phyloP scores from a whole-genome alignment of 2,797 vertebrate genomes.

The Acanthopagrus latus region DNA sequence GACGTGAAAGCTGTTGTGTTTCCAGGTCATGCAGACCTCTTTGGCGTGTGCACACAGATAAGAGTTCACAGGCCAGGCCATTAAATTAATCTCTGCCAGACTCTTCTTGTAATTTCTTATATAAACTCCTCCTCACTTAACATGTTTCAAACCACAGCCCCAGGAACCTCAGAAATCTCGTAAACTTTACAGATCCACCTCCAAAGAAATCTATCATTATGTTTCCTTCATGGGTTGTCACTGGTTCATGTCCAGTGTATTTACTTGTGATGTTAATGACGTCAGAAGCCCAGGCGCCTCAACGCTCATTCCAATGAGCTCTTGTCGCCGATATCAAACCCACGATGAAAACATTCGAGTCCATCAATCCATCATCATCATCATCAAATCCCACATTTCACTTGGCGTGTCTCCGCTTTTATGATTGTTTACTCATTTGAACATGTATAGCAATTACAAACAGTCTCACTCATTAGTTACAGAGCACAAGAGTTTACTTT shows the following conservation, averaged over 20 bases:
- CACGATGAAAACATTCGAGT: slow-evolving; percentile 36
- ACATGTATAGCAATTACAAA: slow-evolving; percentile 37
- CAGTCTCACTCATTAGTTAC: slow-evolving; percentile 33
- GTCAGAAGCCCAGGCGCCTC: slow-evolving; percentile 42
- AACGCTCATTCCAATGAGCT: slow-evolving; percentile 24
- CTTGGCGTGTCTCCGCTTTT: slow-evolving; percentile 33
- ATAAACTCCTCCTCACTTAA: slow-evolving; percentile 44
- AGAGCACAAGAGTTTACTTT: slow-evolving; percentile 25
- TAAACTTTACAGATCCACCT: slow-evolving; percentile 29
- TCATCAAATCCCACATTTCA: slow-evolving; percentile 40
- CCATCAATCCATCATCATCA: slow-evolving; percentile 36
- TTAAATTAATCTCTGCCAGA: slow-evolving; percentile 41
- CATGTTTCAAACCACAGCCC: slow-evolving; percentile 42
- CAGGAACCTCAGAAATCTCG: slow-evolving; percentile 23
- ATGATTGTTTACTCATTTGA: slow-evolving; percentile 35
- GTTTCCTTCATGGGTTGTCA: slow-evolving; percentile 17
- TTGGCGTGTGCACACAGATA: slow-evolving; percentile 46
- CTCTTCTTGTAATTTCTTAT: slow-evolving; percentile 33
- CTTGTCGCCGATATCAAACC: slow-evolving; percentile 38
- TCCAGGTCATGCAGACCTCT: slow-evolving; percentile 38
- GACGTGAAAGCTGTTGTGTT: slow-evolving; percentile 30
- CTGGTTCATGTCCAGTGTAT: slow-evolving; percentile 34
- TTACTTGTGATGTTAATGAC: slow-evolving; percentile 41
- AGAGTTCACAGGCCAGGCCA: slow-evolving; percentile 24
- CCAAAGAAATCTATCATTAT: slow-evolving; percentile 33